phyloP scores from a whole-genome alignment of 2,888 invertebrate genomes.

The Lasioglossum lativentre region DNA sequence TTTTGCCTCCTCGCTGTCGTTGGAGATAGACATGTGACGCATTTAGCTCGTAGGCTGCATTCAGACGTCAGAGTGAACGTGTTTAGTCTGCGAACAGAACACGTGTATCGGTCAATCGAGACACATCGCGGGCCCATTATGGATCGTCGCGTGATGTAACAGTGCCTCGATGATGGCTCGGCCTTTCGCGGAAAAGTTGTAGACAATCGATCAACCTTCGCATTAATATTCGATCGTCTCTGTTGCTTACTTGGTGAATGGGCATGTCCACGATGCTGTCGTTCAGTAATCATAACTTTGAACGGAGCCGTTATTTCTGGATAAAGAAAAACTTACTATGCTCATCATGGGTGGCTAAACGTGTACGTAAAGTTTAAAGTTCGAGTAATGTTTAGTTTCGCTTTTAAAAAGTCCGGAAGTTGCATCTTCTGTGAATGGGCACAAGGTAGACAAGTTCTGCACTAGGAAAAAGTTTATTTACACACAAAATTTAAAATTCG shows the following conservation, averaged over 20 bases:
- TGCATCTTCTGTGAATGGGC: background rate
- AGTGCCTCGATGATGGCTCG: background rate
- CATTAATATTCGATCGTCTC: background rate
- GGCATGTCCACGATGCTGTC: background rate
- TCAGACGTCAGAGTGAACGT: slow-evolving; percentile 9
- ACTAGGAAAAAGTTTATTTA: background rate
- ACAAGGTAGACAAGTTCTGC: background rate
- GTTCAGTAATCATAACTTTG: background rate
- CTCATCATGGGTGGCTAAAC: background rate
- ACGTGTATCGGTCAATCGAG: slow-evolving; percentile 11
- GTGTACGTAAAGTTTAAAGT: background rate
- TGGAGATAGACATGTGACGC: background rate
- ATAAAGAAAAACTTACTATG: background rate
- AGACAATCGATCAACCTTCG: slow-evolving; percentile 1
- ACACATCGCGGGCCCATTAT: background rate
- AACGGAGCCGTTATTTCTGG: background rate
- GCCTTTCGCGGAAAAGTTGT: background rate
- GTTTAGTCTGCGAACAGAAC: slow-evolving; percentile 21
- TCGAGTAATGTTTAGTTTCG: background rate
- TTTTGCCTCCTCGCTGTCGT: slow-evolving; percentile 3
- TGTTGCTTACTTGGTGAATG: background rate
- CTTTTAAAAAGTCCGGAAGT: background rate
- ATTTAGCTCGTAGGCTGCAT: slow-evolving; percentile 15
- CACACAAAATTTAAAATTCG: background rate
- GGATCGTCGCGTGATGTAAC: background rate